phyloP scores from a whole-genome alignment of 2,797 vertebrate species.

The Cyprinodon diabolis region DNA sequence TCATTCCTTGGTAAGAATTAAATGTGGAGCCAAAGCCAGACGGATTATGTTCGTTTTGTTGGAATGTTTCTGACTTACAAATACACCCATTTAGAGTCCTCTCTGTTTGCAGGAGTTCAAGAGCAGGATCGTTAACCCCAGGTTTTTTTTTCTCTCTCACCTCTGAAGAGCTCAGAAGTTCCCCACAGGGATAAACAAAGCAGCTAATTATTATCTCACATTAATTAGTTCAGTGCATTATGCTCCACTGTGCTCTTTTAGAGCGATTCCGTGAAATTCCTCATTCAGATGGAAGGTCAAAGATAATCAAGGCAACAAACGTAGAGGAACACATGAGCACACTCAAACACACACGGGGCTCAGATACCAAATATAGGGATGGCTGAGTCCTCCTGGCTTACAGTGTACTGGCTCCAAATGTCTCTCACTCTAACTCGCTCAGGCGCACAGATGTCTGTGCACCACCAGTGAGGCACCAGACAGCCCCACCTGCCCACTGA shows the following conservation, averaged over 20 bases:
- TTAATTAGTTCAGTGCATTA: slow-evolving; percentile 44
- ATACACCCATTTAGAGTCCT: slow-evolving; percentile 5
- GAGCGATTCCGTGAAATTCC: slow-evolving; percentile 64
- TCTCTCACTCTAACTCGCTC: slow-evolving; percentile 34
- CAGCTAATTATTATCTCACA: slow-evolving; percentile 43
- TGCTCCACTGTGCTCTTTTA: slow-evolving; percentile 37
- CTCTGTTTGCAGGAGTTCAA: not conserved
- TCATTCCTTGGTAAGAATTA: not conserved
- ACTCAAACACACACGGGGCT: slow-evolving; percentile 21
- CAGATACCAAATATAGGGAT: slow-evolving; percentile 45
- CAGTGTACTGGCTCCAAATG: slow-evolving; percentile 42
- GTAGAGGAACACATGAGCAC: slow-evolving; percentile 19
- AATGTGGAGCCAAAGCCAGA: not conserved
- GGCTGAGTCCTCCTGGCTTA: slow-evolving; percentile 20
- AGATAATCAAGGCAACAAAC: slow-evolving; percentile 26
- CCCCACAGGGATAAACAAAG: slow-evolving; percentile 21
- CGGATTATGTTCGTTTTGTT: slow-evolving; percentile 2
- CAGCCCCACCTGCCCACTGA: slow-evolving; percentile 55
- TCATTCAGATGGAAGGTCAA: slow-evolving; percentile 54
- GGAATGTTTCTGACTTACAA: not conserved
- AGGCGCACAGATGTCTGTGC: slow-evolving; percentile 30
- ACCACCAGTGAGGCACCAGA: slow-evolving; percentile 50
- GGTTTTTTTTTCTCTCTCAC: slow-evolving; percentile 14
- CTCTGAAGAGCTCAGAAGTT: slow-evolving; percentile 15
- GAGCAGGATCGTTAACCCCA: slow-evolving; percentile 19